Percentiles rank a stretch among this genome's conserved stretches.
Evolutionary conservation across 23 tunicate species (phyloP).

Genomic region (Styela plicata): DNA sequence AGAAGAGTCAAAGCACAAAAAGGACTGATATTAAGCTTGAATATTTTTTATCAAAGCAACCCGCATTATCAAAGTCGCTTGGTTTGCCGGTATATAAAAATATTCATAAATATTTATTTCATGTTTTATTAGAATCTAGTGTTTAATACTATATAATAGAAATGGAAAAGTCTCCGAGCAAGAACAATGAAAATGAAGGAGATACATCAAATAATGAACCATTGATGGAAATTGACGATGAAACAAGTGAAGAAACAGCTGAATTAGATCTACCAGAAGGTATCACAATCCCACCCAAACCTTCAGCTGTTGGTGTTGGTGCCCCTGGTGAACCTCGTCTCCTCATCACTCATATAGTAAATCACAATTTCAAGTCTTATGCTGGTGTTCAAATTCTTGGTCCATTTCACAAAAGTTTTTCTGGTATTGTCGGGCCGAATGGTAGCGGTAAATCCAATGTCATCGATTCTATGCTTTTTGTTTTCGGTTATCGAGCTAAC

Average conservation of each 20-base stretch:
- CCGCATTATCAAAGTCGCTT: too few relatives aligned
- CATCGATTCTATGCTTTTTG: conserved; percentile 98
- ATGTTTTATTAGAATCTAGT: too few relatives aligned
- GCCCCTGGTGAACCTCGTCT: conserved; percentile 87
- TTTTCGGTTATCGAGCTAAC: conserved; percentile 95
- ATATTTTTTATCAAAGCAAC: too few relatives aligned
- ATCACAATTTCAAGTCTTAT: conserved; percentile 91
- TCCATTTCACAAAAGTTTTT: conserved; percentile 97
- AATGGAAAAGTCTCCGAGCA: too few relatives aligned
- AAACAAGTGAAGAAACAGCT: conserved; percentile 20
- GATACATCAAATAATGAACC: background rate
- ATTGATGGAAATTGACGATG: background rate
- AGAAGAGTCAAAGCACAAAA: too few relatives aligned
- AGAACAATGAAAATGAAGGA: too few relatives aligned
- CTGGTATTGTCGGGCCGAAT: conserved; percentile 95
- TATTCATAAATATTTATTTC: too few relatives aligned
- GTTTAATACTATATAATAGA: too few relatives aligned
- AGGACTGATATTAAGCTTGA: too few relatives aligned
- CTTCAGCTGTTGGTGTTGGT: conserved; percentile 72
- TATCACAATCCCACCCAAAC: conserved; percentile 77
- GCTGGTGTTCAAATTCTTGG: conserved; percentile 89
- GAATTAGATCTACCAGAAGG: conserved; percentile 78
- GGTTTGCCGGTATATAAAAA: too few relatives aligned
- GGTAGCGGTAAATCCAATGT: conserved; percentile 99
- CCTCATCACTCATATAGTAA: conserved; percentile 91